Percentiles rank a stretch among this genome's conserved stretches.
These are phyloP conservation scores for Aleiodes sp. DNA, from an alignment of 1,140 invertebrate species.

Conservation along the genomic window DNA sequence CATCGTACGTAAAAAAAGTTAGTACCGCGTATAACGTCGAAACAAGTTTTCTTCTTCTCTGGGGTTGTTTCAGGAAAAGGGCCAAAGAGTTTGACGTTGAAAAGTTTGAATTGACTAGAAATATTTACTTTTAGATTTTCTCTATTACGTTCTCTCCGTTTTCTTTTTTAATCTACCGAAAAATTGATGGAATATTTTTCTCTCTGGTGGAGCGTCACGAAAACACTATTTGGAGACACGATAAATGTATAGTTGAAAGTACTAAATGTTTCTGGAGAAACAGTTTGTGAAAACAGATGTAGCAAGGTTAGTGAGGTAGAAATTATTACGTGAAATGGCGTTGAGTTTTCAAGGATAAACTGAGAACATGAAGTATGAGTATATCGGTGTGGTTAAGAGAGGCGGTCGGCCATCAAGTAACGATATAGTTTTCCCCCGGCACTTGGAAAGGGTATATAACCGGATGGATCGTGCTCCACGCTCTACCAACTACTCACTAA, in stretches of 20 bases:
- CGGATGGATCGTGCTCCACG: conserved; percentile 28
- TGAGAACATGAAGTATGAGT: background rate
- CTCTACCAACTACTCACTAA: conserved; percentile 31
- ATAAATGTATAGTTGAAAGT: too few relatives aligned
- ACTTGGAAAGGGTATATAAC: conserved; percentile 5
- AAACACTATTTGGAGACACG: too few relatives aligned
- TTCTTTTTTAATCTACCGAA: background rate
- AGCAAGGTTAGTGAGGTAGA: background rate
- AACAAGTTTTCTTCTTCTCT: background rate
- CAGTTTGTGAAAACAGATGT: background rate
- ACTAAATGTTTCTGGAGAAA: too few relatives aligned
- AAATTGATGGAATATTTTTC: too few relatives aligned
- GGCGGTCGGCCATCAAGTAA: background rate
- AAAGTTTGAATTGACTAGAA: conserved; percentile 21
- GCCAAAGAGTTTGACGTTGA: background rate
- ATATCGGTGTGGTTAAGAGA: background rate
- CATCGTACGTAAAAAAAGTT: background rate
- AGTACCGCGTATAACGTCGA: background rate
- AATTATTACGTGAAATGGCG: conserved; percentile 2
- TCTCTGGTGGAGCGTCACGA: too few relatives aligned
- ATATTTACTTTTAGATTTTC: conserved; percentile 15
- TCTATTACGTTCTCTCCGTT: background rate
- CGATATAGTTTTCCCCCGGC: background rate
- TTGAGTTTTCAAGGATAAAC: background rate
- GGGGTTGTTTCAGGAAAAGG: background rate